Conservation (phyloP, 1,140 invertebrate genomes). For the Drosophila leontia region DNA sequence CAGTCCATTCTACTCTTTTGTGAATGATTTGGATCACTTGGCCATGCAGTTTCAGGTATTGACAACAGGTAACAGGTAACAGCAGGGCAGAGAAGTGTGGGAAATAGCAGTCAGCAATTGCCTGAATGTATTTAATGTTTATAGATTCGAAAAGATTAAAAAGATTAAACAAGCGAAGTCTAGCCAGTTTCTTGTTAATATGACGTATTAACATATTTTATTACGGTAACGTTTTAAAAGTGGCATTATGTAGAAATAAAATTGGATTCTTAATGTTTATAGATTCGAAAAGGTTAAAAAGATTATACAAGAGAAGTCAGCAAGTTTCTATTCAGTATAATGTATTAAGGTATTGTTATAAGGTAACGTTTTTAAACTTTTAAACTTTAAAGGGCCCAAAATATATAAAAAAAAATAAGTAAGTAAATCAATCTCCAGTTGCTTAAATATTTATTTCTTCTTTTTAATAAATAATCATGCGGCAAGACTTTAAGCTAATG, state of each 20-base stretch:
- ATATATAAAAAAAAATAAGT: too few relatives aligned
- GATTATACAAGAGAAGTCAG: background rate
- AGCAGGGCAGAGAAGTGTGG: slow-evolving; percentile 28
- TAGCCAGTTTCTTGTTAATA: background rate
- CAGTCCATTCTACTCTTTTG: slow-evolving; percentile 32
- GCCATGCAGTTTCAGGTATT: slow-evolving; percentile 45
- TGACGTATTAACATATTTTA: too few relatives aligned
- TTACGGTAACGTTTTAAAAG: too few relatives aligned
- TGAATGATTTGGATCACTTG: slow-evolving; percentile 55
- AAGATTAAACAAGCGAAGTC: too few relatives aligned
- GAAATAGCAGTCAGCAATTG: slow-evolving; percentile 24
- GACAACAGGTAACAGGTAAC: slow-evolving; percentile 12
- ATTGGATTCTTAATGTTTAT: background rate
- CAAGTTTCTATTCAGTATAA: too few relatives aligned
- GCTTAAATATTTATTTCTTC: background rate
- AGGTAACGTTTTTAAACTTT: too few relatives aligned
- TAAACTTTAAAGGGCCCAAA: too few relatives aligned
- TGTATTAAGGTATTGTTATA: too few relatives aligned
- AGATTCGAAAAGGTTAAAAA: background rate
- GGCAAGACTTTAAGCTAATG: slow-evolving; percentile 12
- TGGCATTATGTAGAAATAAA: background rate
- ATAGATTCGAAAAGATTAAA: too few relatives aligned
- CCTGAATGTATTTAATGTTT: background rate
- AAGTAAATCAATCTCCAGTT: background rate
- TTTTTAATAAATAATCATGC: background rate